Evolutionary conservation across 2,888 invertebrate species (phyloP), one percentile per base, ranked within the genome.

Genomic region (Boloria selene): DNA sequence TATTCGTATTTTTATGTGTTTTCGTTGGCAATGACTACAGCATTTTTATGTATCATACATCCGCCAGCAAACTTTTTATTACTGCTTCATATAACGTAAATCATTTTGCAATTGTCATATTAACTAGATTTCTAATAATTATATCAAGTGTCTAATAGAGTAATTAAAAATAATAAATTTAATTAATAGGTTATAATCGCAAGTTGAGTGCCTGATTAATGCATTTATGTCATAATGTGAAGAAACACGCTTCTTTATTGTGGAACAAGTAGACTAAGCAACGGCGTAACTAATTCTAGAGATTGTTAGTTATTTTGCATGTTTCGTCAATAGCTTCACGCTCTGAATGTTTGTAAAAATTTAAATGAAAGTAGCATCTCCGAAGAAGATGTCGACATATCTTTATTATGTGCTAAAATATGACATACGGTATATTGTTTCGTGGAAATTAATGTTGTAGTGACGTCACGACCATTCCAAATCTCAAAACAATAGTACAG

Each of bases 231-330:
- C 85, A 81, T 82, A 80, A 79, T 80, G 82, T 88, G 85, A 86
- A 86, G 88, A 88, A 89, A 88, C 87, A 80, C 77, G 75, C 80
- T 78, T 86, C 81, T 86, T 84, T 83, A 86, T 83, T 84, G 82
- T 87, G 78, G 79, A 83, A 81, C 84, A 86, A 87, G 85, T 86
- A 84, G 86, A 87, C 76, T 88, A 83, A 85, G 85, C 89, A 85
- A 88, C 85, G 74, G 90, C 90, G 90, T 88, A 89, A 89, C 91
- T 89, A 91, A 90, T 90, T 88, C 86, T 83, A 80, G 87, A 90
- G 91, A 91, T 91, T 88, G 91, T 92, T 84, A 87, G 83, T 89
- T 89, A 90, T 91, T 92, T 91, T 91, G 90, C 91, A 91, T 91
- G 90, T 92, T 91, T 91, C 91, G 91, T 90, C 87, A 90, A 89